Evolutionary conservation across 2,797 vertebrate species (phyloP).

Genomic region (Pangasius macronema): DNA sequence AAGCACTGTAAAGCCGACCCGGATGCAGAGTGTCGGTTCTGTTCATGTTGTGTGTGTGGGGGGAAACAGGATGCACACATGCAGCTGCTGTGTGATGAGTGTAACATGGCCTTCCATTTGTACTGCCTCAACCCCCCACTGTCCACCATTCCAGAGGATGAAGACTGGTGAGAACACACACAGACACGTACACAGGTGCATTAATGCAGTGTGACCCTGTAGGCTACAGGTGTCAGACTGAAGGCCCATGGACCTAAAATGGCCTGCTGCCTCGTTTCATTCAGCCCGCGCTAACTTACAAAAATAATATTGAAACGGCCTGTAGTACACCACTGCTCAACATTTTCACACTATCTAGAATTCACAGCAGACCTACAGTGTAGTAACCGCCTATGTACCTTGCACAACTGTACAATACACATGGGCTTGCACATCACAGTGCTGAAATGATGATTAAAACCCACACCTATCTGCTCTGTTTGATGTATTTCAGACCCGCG

Average conservation of each 20-base stretch:
- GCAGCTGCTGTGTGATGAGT: slow-evolving; percentile 98
- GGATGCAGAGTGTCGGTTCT: slow-evolving; percentile 90
- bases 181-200: not conserved
- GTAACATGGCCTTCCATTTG: slow-evolving; percentile 99
- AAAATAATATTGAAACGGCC: not conserved
- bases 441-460: not conserved
- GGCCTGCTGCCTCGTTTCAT: not conserved
- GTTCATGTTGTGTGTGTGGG: slow-evolving; percentile 94
- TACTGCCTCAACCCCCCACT: slow-evolving; percentile 98
- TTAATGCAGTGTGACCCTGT: not conserved
- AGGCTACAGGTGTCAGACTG: not conserved
- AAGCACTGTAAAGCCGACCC: slow-evolving; percentile 96
- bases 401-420: not conserved
- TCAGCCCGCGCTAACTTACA: not conserved
- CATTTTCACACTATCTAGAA: not conserved
- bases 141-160: slow-evolving; percentile 93
- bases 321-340: not conserved
- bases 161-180: slow-evolving; percentile 88
- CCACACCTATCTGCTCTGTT: not conserved
- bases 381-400: not conserved
- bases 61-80: slow-evolving; percentile 97
- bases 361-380: not conserved
- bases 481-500: not conserved
- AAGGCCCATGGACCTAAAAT: not conserved
- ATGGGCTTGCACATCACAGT: not conserved